Base-by-base conservation (phyloP, 2,888 invertebrate species). In the Plebejus anna region DNA sequence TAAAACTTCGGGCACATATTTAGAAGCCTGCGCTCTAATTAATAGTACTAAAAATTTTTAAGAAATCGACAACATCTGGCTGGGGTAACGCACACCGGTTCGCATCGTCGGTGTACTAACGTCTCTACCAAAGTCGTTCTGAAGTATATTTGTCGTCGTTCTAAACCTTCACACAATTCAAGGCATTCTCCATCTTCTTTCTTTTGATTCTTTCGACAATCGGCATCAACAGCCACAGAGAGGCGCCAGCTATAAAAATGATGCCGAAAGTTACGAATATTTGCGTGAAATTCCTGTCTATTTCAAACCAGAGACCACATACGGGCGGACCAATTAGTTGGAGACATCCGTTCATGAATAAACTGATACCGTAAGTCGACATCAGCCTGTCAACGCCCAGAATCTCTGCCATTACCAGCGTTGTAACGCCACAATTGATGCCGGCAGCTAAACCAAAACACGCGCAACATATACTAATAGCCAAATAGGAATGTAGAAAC, bases 341-440 rank as follows among this genome's bases (percentile, higher is more conserved):
- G 22, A 97, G 86, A 13, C 98, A 90, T 1, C 98, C 98, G 84
- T 97, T 98, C 0, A 98, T 96, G 83, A 98, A 97, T 38, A 98
- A 90, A 81, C 97, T 97, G 70, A 98, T 97, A 2, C 98, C 98
- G 81, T 97, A 98, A 0, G 97, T 97, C 0, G 97, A 97, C 84
- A 97, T 97, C 0, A 98, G 87, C 70, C 97, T 94, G 80, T 98
- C 97, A 0, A 96, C 96, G 0, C 98, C 98, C n/a, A 98, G 89
- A 90, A 97, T 95, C 84, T 98, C 97, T 0, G 97, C 97, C 97
- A 98, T 97, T 0, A 98, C 97, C 59, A 98, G 95, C 0, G 98
- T 97, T 0, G 97, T 97, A 0, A 97, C 96, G 4, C 97, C 97
- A 9, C 97, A 97, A 85, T 97, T 98, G 0, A 96, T 95, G 0